These are phyloP conservation scores for Nycticebus coucang DNA, from an alignment of 2,113 vertebrate genomes.

Conservation along the genomic window DNA sequence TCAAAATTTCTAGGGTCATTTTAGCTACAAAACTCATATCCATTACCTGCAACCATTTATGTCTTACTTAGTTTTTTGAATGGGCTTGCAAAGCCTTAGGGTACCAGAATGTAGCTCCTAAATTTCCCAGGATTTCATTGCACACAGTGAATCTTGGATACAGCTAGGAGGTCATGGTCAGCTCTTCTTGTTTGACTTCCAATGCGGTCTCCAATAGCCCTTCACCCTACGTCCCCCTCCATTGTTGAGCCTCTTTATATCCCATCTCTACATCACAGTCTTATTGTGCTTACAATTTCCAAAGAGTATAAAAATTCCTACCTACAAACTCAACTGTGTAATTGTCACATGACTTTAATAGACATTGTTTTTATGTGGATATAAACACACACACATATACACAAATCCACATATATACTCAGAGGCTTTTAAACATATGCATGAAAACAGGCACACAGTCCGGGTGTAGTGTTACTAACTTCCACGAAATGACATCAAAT, in stretches of 20 bases:
- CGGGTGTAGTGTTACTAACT: neutral
- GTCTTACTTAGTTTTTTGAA: neutral
- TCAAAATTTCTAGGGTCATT: neutral
- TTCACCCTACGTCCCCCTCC: neutral
- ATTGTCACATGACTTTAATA: neutral
- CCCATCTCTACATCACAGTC: neutral
- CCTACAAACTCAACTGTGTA: neutral
- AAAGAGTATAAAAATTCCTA: neutral
- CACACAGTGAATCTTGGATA: neutral
- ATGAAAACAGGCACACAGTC: neutral
- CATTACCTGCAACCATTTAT: neutral
- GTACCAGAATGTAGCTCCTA: neutral
- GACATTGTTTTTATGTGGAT: neutral
- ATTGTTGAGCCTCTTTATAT: neutral
- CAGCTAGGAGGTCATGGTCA: neutral
- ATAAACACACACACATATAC: neutral
- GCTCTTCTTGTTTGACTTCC: neutral
- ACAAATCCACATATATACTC: neutral
- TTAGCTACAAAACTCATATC: neutral
- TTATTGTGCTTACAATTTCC: neutral
- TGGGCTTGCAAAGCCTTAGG: neutral
- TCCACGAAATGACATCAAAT: conserved; percentile 26
- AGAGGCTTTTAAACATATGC: neutral
- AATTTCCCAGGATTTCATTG: neutral
- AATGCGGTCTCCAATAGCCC: neutral